These are phyloP conservation scores for Kuschelorhynchus macadamiae DNA, from an alignment of 2,888 invertebrate species.

Conservation along the genomic window DNA sequence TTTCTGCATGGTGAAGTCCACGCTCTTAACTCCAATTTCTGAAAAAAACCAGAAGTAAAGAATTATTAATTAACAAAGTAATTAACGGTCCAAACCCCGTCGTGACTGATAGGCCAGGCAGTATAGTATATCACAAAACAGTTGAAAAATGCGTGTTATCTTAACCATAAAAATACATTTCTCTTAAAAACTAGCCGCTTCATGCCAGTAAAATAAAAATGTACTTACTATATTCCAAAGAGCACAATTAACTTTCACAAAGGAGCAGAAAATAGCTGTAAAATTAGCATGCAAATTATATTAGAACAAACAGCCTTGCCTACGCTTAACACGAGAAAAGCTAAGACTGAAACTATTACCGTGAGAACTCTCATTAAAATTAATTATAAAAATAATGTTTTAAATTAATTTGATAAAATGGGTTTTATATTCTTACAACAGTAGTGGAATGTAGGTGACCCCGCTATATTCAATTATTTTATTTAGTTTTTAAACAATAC, in stretches of 20 bases:
- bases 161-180: too few species aligned
- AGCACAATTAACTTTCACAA: conserved; percentile 13
- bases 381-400: too few species aligned
- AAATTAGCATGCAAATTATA: conserved; percentile 24
- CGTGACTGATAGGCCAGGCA: too few species aligned
- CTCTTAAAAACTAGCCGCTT: too few species aligned
- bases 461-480: neutral
- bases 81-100: too few species aligned
- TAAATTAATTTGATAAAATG: neutral
- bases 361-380: neutral
- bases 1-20: too few species aligned
- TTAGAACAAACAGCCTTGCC: conserved; percentile 2
- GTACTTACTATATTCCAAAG: neutral
- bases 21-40: too few species aligned
- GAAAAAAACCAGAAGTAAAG: too few species aligned
- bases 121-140: too few species aligned
- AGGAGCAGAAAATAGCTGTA: neutral
- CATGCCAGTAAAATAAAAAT: too few species aligned
- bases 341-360: neutral
- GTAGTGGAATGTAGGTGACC: conserved; percentile 7
- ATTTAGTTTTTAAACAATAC: neutral
- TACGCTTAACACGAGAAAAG: conserved; percentile 1
- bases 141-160: too few species aligned
- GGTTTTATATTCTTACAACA: neutral
- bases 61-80: too few species aligned